phyloP scores from a whole-genome alignment of 2,797 vertebrate genomes.

The Enteromius viviparus region DNA sequence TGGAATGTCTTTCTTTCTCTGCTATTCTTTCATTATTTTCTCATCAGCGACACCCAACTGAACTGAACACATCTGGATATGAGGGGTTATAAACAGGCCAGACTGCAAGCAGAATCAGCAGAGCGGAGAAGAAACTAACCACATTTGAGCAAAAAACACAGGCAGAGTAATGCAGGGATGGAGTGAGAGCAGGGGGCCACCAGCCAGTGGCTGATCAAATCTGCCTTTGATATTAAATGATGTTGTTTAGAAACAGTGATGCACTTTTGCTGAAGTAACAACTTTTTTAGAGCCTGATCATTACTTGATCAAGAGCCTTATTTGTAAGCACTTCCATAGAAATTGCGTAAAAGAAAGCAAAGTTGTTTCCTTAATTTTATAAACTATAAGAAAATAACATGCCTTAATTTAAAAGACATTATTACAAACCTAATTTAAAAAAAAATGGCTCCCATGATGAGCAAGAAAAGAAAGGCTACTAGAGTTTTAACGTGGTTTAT shows the following conservation, averaged over 20 bases:
- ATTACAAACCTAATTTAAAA: not conserved
- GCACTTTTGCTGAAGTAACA: not conserved
- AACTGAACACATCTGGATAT: slow-evolving; percentile 52
- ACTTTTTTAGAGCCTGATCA: not conserved
- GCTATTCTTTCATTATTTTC: not conserved
- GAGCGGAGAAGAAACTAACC: slow-evolving; percentile 49
- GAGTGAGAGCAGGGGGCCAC: slow-evolving; percentile 23
- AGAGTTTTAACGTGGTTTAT: not conserved
- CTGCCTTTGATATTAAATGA: not conserved
- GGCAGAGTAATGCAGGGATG: not conserved
- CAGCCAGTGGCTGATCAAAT: not conserved
- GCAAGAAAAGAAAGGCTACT: not conserved
- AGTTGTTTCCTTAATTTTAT: not conserved
- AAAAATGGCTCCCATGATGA: not conserved
- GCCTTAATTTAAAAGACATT: not conserved
- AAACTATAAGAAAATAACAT: not conserved
- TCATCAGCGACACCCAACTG: slow-evolving; percentile 48
- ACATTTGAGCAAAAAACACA: slow-evolving; percentile 49
- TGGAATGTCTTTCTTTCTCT: slow-evolving; percentile 10
- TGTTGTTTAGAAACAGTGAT: not conserved
- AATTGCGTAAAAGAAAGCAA: not conserved
- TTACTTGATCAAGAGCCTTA: not conserved
- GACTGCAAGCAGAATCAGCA: slow-evolving; percentile 36
- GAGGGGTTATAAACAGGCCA: slow-evolving; percentile 56
- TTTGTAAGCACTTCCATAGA: not conserved